Evolutionary conservation across 2,888 invertebrate species (phyloP).

Genomic region (Mesorhabditis belari): DNA sequence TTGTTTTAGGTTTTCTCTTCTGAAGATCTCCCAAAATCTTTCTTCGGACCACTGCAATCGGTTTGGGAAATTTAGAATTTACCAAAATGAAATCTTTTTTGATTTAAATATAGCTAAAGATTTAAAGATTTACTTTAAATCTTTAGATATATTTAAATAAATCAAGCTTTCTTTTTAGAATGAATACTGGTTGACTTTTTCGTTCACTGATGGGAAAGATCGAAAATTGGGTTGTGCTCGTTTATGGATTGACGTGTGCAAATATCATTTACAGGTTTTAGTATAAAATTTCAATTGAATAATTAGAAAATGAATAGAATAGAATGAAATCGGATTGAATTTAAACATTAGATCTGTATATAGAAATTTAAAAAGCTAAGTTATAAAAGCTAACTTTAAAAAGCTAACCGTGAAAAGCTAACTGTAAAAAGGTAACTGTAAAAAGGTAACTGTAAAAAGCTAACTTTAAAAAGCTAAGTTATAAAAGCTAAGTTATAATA

Average conservation of each 20-base stretch:
- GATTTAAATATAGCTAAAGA: not conserved
- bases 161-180: conserved; percentile 48
- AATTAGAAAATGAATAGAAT: not conserved
- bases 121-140: not conserved
- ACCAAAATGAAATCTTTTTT: not conserved
- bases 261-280: conserved; percentile 40
- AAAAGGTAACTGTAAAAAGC: too few species aligned
- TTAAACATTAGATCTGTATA: not conserved
- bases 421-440: too few species aligned
- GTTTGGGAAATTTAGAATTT: conserved; percentile 16
- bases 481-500: too few species aligned
- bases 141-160: too few species aligned
- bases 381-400: too few species aligned
- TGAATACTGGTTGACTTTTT: conserved; percentile 53
- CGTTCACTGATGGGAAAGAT: conserved; percentile 52
- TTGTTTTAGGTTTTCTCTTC: conserved; percentile 42
- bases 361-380: too few species aligned
- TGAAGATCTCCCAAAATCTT: conserved; percentile 51
- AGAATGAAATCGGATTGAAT: not conserved
- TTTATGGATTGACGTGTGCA: conserved; percentile 51
- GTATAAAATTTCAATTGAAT: not conserved
- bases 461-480: too few species aligned
- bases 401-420: too few species aligned
- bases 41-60: conserved; percentile 53
- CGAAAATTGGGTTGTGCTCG: conserved; percentile 50